Evolutionary conservation across 1,140 invertebrate species (phyloP), one percentile per base, ranked within the genome.

Genomic region (Andricus grossulariae): DNA sequence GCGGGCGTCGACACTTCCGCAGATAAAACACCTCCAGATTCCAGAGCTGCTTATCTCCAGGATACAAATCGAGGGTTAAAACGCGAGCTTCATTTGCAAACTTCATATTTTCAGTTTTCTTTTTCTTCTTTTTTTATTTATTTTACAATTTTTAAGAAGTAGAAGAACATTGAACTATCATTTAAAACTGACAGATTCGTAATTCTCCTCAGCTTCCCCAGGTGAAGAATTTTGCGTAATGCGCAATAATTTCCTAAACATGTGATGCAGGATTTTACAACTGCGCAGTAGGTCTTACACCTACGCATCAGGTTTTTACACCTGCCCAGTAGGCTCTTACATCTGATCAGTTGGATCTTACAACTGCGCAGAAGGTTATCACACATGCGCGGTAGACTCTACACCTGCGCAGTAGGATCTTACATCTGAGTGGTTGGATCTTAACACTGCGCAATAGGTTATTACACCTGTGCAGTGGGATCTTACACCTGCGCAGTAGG

Each of bases 11-110:
- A 66, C 60, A 66, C 15, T 66, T 25, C 60, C 21, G 60, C 60
- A 45, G 60, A 66, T 66, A 16, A 66, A 66, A 66, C 25, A 66
- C 16, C 21, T 16, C n/a, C 60, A 66, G 32, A 66, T 66, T 66
- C 60, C 60, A 39, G 60, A 39, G 60, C 16, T 66, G 32, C 60
- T 66, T 66, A 39, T 55, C 54, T 18, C 15, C 16, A 15, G 21
- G 57, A 66, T 39, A 32, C 21, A 66, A 66, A 66, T 39, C 60
- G 60, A 39, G 15, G 32, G 32, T 15, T 2, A 39, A n/a, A 55
- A 18, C 18, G 54, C 54, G 54, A 19, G 18, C 18, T 45, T 45
- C 10, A 45, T 45, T 11, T 45, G 8, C 39, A 11, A 45, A 55
- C 13, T 55, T 55, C 18, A 55, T 55, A 55, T 18, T 55, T 55